Percentiles rank a stretch among this genome's conserved stretches.
phyloP scores from a whole-genome alignment of 1,140 invertebrate genomes.

The Apis cerana region DNA sequence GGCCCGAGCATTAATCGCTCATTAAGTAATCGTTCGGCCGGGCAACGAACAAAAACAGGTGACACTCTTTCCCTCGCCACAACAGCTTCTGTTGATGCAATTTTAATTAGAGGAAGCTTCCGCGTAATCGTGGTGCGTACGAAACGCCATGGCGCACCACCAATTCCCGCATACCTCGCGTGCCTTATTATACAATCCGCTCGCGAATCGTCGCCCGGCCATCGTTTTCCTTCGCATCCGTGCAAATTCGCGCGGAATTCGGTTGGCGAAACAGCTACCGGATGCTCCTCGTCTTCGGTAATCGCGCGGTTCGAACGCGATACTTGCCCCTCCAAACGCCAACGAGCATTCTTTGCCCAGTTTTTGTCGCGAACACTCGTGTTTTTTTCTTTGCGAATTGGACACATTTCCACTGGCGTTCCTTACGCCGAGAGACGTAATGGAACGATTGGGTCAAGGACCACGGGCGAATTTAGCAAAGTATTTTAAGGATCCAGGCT shows the following conservation, averaged over 20 bases:
- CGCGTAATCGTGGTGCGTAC: conserved; percentile 38
- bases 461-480: no score
- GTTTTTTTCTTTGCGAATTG: no score
- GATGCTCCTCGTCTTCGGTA: neutral
- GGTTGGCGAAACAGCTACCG: conserved; percentile 5
- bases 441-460: no score
- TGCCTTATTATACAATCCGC: conserved; percentile 23
- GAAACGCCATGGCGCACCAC: neutral
- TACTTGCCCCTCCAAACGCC: no score
- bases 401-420: no score
- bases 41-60: neutral
- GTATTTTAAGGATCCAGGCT: no score
- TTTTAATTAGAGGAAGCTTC: conserved; percentile 45
- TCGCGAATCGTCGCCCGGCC: neutral
- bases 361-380: no score
- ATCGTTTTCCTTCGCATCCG: neutral
- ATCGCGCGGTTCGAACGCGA: neutral
- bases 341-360: no score
- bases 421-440: no score
- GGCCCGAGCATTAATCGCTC: neutral
- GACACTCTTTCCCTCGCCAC: neutral
- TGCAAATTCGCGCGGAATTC: neutral
- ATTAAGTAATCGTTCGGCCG: neutral
- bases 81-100: conserved; percentile 32
- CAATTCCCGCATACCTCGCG: conserved; percentile 29